Evolutionary conservation across 2,113 vertebrate genomes (phyloP), one percentile per base, ranked within the genome.

Genomic region (Hepsetus odoe): DNA sequence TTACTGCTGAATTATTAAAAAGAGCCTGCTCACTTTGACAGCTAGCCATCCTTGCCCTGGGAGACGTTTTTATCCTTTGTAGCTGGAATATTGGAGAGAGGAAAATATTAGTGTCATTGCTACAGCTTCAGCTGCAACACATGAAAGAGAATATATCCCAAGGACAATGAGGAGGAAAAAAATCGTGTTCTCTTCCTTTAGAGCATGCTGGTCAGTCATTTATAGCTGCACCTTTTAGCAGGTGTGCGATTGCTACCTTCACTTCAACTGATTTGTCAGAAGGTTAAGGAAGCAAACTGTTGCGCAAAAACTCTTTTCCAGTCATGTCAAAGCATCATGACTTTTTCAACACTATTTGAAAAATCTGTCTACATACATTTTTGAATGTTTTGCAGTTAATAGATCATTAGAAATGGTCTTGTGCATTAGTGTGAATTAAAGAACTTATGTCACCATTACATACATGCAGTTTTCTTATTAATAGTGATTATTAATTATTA

Each of bases 91-190:
- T 38, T 22, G 32, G 18, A 65, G 61, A 65, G 35, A 38, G 1
- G 20, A 65, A 35, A 65, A 65, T 38, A 65, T 65, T 65, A 38
- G 61, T n/a, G 16, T 35, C 33, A n/a, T 22, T 65, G 33, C 22
- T 65, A 65, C 33, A n/a, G 33, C 32, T 65, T 65, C 32, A 35
- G 20, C 61, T 65, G n/a, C 9, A 1, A 13, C n/a, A 65, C 61
- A 65, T 65, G 32, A 65, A 65, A 65, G 33, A 65, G 61, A 38
- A 38, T 38, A 65, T 35, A 22, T 65, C 61, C 14, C 32, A 65
- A 65, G 61, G 61, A 38, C 61, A 65, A 35, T 65, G 2, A 65
- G 61, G 61, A 65, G 32, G n/a, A 33, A 64, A 18, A 33, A 18
- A 22, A 18, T 22, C 26, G 16, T 14, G 26, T 59, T 11, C 61